Conservation (phyloP, 2,113 vertebrate genomes). For the Marmota flaviventris region DNA sequence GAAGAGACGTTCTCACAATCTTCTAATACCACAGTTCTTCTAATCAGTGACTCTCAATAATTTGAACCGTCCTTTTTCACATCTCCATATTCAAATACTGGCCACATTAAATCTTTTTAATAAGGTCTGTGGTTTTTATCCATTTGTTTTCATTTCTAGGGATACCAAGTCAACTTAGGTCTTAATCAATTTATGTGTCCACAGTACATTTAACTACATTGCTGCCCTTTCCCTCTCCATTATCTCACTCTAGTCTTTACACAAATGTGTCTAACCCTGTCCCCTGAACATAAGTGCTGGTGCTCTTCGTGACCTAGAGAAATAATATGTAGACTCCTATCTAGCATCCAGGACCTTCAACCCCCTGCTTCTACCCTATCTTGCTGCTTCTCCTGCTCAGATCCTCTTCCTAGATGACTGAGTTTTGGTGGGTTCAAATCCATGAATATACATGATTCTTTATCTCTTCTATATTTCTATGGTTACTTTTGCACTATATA, state of each 20-base stretch:
- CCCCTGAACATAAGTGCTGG: neutral
- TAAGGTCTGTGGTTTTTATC: neutral
- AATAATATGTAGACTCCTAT: neutral
- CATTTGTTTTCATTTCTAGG: slow-evolving; percentile 35
- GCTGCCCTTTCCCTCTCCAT: neutral
- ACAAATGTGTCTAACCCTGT: neutral
- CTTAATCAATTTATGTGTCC: neutral
- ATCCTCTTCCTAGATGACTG: neutral
- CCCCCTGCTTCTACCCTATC: neutral
- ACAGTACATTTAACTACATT: neutral
- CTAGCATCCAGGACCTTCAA: neutral
- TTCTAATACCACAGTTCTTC: neutral
- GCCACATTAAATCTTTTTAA: neutral
- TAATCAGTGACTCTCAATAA: neutral
- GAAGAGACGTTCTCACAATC: neutral
- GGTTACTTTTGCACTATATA: neutral
- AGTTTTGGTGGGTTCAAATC: neutral
- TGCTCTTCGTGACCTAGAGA: rapidly evolving
- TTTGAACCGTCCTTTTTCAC: neutral
- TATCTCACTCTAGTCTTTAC: neutral
- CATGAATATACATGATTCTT: neutral
- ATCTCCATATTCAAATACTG: neutral
- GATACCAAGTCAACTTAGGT: neutral
- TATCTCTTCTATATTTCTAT: neutral
- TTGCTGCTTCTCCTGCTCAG: neutral